Evolutionary conservation across 2,113 vertebrate species (phyloP).

Genomic region (Apeltes quadracus): DNA sequence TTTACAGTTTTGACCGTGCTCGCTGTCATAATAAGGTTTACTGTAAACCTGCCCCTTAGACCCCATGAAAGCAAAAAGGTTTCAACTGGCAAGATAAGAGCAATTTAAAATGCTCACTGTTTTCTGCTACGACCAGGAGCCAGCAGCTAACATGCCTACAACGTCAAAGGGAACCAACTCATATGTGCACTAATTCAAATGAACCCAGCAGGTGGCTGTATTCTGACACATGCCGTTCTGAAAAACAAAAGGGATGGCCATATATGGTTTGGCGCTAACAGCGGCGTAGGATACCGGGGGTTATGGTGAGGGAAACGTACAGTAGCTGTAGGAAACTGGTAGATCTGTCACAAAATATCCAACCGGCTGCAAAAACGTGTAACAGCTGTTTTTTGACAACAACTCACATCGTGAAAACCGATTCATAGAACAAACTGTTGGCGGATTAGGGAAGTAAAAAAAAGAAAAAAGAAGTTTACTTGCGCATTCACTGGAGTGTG

Average conservation of each 20-base stretch:
- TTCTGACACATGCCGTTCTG: slow-evolving; percentile 10
- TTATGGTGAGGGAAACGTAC: background rate
- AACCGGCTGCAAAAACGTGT: slow-evolving; percentile 12
- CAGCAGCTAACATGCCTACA: slow-evolving; percentile 11
- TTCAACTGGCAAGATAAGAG: slow-evolving; percentile 54
- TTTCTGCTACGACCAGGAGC: slow-evolving; percentile 17
- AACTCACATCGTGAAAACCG: slow-evolving; percentile 38
- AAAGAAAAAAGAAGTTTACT: slow-evolving; percentile 52
- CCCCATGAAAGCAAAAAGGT: slow-evolving; percentile 38
- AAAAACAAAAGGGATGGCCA: slow-evolving; percentile 21
- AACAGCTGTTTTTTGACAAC: slow-evolving; percentile 45
- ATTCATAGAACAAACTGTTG: slow-evolving; percentile 53
- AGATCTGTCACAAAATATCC: slow-evolving; percentile 31
- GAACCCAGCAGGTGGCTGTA: background rate
- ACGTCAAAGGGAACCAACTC: slow-evolving; percentile 23
- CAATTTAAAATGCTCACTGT: slow-evolving; percentile 40
- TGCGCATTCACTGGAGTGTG: slow-evolving; percentile 61
- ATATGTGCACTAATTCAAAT: slow-evolving; percentile 33
- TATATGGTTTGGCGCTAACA: slow-evolving; percentile 19
- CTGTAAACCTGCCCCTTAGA: slow-evolving; percentile 39
- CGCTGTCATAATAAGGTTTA: slow-evolving; percentile 31
- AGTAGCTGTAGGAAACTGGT: slow-evolving; percentile 19
- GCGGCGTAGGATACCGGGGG: background rate
- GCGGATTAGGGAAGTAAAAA: slow-evolving; percentile 34
- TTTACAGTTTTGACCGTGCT: slow-evolving; percentile 39